Evolutionary conservation across 2,113 vertebrate genomes (phyloP).

Genomic region (Brienomyrus brachyistius): DNA sequence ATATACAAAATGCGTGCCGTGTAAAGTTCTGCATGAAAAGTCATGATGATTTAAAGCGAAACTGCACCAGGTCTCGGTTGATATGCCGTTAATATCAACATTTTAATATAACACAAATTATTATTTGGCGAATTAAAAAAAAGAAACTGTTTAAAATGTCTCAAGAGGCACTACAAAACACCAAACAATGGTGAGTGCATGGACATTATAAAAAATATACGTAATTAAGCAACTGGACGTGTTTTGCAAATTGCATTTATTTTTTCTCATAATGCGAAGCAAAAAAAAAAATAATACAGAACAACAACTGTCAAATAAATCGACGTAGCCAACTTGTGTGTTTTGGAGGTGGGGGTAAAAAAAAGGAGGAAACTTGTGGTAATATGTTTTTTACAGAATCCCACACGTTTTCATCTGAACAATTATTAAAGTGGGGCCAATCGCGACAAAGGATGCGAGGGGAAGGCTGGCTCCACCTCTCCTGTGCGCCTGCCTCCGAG

Average conservation of each 20-base stretch:
- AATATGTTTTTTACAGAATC: conserved; percentile 48
- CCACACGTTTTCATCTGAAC: conserved; percentile 52
- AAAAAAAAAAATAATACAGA: not conserved
- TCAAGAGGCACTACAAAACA: not conserved
- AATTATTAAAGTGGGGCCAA: conserved; percentile 64
- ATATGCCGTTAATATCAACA: not conserved
- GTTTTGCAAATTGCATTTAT: not conserved
- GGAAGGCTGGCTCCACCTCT: conserved; percentile 55
- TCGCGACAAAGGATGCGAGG: conserved; percentile 59
- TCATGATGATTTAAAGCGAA: not conserved
- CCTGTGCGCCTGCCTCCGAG: conserved; percentile 54
- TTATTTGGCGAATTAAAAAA: too few relatives aligned
- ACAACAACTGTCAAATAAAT: not conserved
- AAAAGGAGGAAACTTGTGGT: conserved; percentile 48
- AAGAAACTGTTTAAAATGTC: not conserved
- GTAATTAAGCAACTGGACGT: not conserved
- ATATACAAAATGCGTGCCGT: not conserved
- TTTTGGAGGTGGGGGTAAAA: not conserved
- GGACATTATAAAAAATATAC: not conserved
- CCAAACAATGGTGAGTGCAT: not conserved
- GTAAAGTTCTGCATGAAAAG: not conserved
- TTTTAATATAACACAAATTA: not conserved
- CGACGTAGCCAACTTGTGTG: not conserved
- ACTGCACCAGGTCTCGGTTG: not conserved
- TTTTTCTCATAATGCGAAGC: not conserved